Base-by-base conservation (phyloP, 2,888 invertebrate species). In the Dynastes tityus region DNA sequence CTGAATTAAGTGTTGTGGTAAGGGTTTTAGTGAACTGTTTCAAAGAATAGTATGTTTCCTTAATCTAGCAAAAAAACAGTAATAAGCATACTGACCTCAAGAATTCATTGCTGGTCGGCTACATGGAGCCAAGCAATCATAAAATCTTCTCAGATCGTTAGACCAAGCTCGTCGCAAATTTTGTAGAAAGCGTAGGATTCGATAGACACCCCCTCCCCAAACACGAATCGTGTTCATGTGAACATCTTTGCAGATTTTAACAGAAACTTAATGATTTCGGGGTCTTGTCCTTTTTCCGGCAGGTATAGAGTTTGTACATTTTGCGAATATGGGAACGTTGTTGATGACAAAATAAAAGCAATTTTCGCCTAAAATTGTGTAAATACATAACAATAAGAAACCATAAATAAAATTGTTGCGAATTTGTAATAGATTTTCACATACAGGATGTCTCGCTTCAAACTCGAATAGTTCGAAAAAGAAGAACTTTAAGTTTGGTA, bases 151-250 rank as follows among this genome's bases (percentile, higher is more conserved):
- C 98, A 99, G 77, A 99, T 93, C 84, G 99, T 90, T 67, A 99
- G 94, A 0, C 99, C 99, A 71, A 95, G 90, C 85, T 95, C 91
- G 87, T 99, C 98, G 77, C 97, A 96, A 51, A 94, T 87, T 81
- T 94, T 90, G 87, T 99, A 99, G 88, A 99, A 98, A 78, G 92
- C 91, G 83, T 98, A 96, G 0, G 94, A 93, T 87, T 98, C 98
- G 22, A 85, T 98, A 99, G 0, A 97, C 90, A 0, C 98, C 99
- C n/a, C 99, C 99, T 37, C 99, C 99, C 99, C 99, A 99, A 1
- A 99, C 96, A n/a, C 99, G 91, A 13, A 99, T 89, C 94, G 97
- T 96, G 85, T 96, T 96, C 95, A 98, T 97, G 86, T 98, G 93
- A 0, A 94, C 93, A 8, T 94, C 92, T 82, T 91, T 92, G 94